Base-by-base conservation (phyloP, 2,113 vertebrate species). In the Calyptomena viridis region DNA sequence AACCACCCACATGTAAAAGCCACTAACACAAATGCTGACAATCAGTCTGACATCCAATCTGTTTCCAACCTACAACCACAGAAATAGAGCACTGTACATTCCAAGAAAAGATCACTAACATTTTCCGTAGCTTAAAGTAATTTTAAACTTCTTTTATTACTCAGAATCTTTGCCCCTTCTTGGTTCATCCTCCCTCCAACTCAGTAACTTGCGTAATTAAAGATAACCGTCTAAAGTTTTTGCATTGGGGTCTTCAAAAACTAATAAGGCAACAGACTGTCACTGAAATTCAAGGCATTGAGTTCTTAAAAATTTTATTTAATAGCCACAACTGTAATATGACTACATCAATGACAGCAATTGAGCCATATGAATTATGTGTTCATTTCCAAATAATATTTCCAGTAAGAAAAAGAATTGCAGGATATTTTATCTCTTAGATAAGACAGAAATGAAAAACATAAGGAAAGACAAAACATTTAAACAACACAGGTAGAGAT, bases 1-100 rank as follows among this genome's bases (percentile, higher is more conserved):
- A 93, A 84, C 87, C 82, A 90, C 95, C 93, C 80, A 95, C 93
- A 63, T 23, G 62, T 39, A 82, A 79, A 93, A 81, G 80, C 64
- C 27, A 69, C 60, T 90, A 92, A 86, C 89, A 95, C 76, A 96
- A 93, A 91, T 2, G 47, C 87, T 95, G 93, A 95, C 95, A 95
- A 93, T 95, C 96, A 96, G 95, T 94, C 95, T 96, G 94, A 96
- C 95, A 95, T 96, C 87, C 95, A 96, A 97, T 97, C 95, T 97
- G 96, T 95, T 94, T 88, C 67, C 93, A 96, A 5, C 93, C 96
- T 74, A 96, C 95, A 49, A 82, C 64, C 92, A 84, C 93, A 84
- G 87, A 96, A 97, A 97, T 93, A 97, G 87, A 97, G 68, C 52
- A 10, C 64, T 52, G 79, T 64, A 92, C 39, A 68, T 50, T 80